Percentiles rank a stretch among this genome's conserved stretches.
Evolutionary conservation across 2,888 invertebrate species (phyloP).

Genomic region (Alsophila aescularia): DNA sequence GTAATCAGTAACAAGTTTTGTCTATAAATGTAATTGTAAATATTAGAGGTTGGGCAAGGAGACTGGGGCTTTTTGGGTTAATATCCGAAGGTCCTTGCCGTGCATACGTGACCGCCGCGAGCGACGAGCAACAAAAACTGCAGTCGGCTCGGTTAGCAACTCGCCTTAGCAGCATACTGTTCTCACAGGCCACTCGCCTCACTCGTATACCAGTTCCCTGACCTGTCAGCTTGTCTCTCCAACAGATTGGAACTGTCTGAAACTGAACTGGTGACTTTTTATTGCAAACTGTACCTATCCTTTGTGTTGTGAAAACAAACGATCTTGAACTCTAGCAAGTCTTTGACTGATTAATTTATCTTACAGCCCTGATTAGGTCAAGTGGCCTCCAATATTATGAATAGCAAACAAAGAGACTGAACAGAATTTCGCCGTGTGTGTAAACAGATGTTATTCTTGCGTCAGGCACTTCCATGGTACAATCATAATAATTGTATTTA

Average conservation of each 20-base stretch:
- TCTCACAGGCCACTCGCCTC: constrained; percentile 31
- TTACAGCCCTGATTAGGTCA: constrained; percentile 13
- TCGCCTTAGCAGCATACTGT: constrained; percentile 22
- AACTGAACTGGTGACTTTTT: not conserved
- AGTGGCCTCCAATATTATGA: not conserved
- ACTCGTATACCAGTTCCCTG: constrained; percentile 34
- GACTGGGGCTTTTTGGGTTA: constrained; percentile 27
- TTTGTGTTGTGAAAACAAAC: constrained; percentile 30
- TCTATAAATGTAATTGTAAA: constrained; percentile 1
- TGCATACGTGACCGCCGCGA: constrained; percentile 50
- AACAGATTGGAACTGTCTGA: constrained; percentile 37
- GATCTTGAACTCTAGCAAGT: constrained; percentile 41
- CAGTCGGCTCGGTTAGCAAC: constrained; percentile 20
- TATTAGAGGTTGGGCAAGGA: constrained; percentile 8
- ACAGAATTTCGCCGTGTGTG: constrained; percentile 16
- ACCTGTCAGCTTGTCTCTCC: constrained; percentile 38
- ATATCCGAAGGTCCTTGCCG: constrained; percentile 41
- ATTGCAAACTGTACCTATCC: constrained; percentile 1
- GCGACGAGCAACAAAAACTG: constrained; percentile 50
- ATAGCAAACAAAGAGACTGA: not conserved
- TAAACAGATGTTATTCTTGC: constrained; percentile 41
- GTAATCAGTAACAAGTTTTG: constrained; percentile 6
- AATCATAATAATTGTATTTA: too few relatives aligned
- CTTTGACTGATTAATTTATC: constrained; percentile 39
- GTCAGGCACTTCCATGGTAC: constrained; percentile 33